Base-by-base conservation (phyloP, 1,140 invertebrate species). In the Penaeus japonicus region DNA sequence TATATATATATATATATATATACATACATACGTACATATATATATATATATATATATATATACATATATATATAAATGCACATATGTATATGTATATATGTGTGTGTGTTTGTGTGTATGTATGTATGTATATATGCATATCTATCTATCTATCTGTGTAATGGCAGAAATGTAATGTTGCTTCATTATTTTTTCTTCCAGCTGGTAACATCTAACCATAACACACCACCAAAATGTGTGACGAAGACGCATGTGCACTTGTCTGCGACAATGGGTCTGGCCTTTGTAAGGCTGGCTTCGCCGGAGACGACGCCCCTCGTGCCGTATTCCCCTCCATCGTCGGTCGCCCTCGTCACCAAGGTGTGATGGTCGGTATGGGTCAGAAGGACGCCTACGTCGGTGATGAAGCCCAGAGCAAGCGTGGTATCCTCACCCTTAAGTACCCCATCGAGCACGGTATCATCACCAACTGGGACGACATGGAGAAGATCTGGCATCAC, bases 401-500 rank as follows among this genome's bases (percentile, higher is more conserved):
- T 91, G 97, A 98, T 94, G 97, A 98, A 93, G 97, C 97, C 91
- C 96, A 97, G 93, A 96, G 95, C 94, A 97, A 97, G 94, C 94
- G 96, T 94, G 96, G 96, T 94, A 97, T 97, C 94, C 95, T 97
- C 90, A 97, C 96, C 89, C 93, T 98, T 91, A 97, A 97, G 93
- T 98, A 98, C 94, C 97, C 97, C 90, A 97, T 98, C 94, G 97
- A 98, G 93, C 97, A 98, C 94, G 97, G 97, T 92, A 97, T 98
- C 93, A 96, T 98, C 92, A 98, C 97, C 93, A 98, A 98, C 95
- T 98, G 97, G 97, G 97, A 98, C 92, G 97, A 98, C 93, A 98
- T 99, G 97, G 97, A 98, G 94, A 98, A 98, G 93, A 96, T 98
- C 93, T 98, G 97, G 97, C 97, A 98, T 93, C 96, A 98, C 93